Percentiles rank a stretch among this genome's conserved stretches.
Evolutionary conservation across 2,888 invertebrate genomes (phyloP).

Genomic region (Hyles lineata): DNA sequence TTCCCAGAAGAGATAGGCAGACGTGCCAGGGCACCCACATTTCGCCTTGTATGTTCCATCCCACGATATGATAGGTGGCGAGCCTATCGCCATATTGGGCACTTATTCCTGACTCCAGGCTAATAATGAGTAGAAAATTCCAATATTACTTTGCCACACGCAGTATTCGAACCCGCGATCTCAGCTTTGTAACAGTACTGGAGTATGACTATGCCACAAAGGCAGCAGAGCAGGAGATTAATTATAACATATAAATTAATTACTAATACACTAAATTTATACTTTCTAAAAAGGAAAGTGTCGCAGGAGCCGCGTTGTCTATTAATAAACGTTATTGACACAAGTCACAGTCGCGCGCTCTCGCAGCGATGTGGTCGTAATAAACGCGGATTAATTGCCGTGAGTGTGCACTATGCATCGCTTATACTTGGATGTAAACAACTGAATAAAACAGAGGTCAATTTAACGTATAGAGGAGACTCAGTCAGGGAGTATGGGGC

Average conservation of each 20-base stretch:
- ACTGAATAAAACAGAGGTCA: not conserved
- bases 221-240: not conserved
- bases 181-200: too few species aligned
- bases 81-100: too few species aligned
- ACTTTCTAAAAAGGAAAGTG: not conserved
- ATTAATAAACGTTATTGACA: constrained; percentile 38
- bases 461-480: not conserved
- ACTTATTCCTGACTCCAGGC: too few species aligned
- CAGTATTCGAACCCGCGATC: too few species aligned
- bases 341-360: not conserved
- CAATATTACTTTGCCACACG: too few species aligned
- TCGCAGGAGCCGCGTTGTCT: not conserved
- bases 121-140: too few species aligned
- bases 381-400: not conserved
- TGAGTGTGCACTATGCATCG: not conserved
- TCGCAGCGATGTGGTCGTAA: not conserved
- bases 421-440: not conserved
- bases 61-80: too few species aligned
- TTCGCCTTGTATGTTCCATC: too few species aligned
- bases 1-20: too few species aligned
- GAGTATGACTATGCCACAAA: too few species aligned
- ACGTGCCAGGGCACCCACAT: too few species aligned
- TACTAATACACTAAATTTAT: not conserved
- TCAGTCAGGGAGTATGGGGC: too few species aligned
- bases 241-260: not conserved